phyloP scores from a whole-genome alignment of 2,113 vertebrate species.

The Paracanthobrama guichenoti region DNA sequence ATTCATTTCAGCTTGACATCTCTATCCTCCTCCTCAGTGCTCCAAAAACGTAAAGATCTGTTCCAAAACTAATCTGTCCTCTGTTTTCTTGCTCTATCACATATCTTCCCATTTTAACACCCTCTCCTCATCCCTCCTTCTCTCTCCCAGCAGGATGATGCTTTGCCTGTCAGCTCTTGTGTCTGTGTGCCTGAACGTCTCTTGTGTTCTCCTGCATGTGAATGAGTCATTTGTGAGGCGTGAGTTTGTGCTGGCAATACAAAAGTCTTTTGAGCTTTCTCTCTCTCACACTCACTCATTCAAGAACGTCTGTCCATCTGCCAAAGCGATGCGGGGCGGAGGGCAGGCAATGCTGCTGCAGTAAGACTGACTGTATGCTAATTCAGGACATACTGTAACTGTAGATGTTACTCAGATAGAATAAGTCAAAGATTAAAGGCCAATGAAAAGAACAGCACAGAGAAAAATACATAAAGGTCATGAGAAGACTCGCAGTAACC shows the following conservation, averaged over 20 bases:
- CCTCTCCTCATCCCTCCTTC: background rate
- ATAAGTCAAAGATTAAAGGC: background rate
- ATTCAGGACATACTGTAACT: background rate
- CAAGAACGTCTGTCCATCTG: background rate
- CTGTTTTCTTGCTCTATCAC: slow-evolving; percentile 14
- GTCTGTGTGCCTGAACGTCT: slow-evolving; percentile 20
- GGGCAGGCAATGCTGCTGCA: background rate
- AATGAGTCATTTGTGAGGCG: slow-evolving; percentile 44
- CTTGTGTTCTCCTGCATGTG: slow-evolving; percentile 29
- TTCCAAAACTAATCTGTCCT: slow-evolving; percentile 8
- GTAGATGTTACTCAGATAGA: slow-evolving; percentile 10
- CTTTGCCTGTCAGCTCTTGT: background rate
- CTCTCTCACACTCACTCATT: background rate
- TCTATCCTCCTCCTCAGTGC: background rate
- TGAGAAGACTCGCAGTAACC: background rate
- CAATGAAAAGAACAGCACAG: background rate
- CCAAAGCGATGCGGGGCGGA: background rate
- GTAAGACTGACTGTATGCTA: background rate
- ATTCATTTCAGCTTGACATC: background rate
- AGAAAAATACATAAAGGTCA: background rate
- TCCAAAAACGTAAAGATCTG: background rate
- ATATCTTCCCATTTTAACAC: background rate
- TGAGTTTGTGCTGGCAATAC: slow-evolving; percentile 32
- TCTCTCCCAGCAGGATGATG: slow-evolving; percentile 15
- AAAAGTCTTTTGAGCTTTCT: background rate